phyloP scores from a whole-genome alignment of 30 jellyfish, hydroid and myxozoan genomes.

The Haliclystus octoradiatus region DNA sequence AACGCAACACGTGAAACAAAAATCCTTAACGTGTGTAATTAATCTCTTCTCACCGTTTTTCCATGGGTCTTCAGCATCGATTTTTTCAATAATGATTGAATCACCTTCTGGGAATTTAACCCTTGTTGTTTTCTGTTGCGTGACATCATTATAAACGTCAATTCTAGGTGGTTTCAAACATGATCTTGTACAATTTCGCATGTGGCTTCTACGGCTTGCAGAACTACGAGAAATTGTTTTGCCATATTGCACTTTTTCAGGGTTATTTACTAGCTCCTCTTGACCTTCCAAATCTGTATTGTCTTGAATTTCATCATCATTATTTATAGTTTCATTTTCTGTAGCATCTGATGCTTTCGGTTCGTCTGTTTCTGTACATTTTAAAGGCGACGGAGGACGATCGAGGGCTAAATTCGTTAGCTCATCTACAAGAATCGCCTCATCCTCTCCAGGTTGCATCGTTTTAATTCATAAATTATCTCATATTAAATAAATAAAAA shows the following conservation, averaged over 20 bases:
- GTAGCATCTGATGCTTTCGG: background rate
- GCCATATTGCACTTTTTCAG: background rate
- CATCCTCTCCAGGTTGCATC: background rate
- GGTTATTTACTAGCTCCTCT: background rate
- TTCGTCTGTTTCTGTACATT: background rate
- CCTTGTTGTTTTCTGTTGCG: background rate
- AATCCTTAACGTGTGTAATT: too few relatives aligned
- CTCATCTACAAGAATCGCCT: background rate
- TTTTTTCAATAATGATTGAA: conserved; percentile 35
- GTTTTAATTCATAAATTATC: background rate
- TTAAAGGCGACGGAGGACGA: background rate
- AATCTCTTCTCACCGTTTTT: conserved; percentile 80
- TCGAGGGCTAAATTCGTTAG: background rate
- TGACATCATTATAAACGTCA: background rate
- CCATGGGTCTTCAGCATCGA: conserved; percentile 97
- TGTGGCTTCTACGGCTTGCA: background rate
- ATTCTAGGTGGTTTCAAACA: background rate
- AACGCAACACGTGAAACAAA: too few relatives aligned
- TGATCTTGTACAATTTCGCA: background rate
- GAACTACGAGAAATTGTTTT: background rate
- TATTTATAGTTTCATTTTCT: too few relatives aligned
- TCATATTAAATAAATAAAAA: too few relatives aligned
- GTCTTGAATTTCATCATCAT: background rate
- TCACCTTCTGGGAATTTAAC: conserved; percentile 49
- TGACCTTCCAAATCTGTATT: background rate